Base-by-base conservation (phyloP, 1,140 invertebrate genomes). In the Drosophila persimilis region DNA sequence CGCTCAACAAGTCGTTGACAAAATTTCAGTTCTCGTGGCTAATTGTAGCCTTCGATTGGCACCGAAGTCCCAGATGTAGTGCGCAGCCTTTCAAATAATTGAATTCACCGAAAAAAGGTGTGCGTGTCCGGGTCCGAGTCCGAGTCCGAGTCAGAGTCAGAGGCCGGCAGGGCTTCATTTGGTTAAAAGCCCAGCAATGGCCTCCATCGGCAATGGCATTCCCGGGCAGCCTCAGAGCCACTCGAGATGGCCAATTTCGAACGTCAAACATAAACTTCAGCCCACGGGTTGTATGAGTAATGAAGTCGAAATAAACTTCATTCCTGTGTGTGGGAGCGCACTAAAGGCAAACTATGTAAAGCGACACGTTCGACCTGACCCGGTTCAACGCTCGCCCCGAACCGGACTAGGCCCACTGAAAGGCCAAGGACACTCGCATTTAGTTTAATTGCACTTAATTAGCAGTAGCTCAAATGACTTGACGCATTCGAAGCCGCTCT, bases 371-470 rank as follows among this genome's bases (percentile, higher is more conserved):
- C 15, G 31, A 41, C 7, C 17, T 20, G 24, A 31, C 8, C 22
- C 52, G 63, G 81, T 86, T 85, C 81, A 88, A 51, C 72, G 74
- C 11, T 50, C 66, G 47, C n/a, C 26, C n/a, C 7, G n/a, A 26
- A 22, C 15, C 24, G 20, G 15, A 54, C 15, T 26, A 17, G 24
- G 11, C 8, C 13, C 24, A 46, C 39, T n/a, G 6, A 53, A 39
- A 73, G 72, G 73, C 43, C 67, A 69, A 85, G 58, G 71, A 80
- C 66, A 65, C 55, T 46, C 39, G 39, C 65, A 56, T 58, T 72
- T 67, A 31, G 47, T 57, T 79, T 76, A 72, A 80, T 84, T 83
- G 56, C 66, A 85, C 58, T 79, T 63, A 84, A 85, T 86, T 84
- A 76, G 70, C 53, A 56, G 22, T 61, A 64, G 51, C 50, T 76